Conservation (phyloP, 2,888 invertebrate genomes). For the Tridacna crocea region DNA sequence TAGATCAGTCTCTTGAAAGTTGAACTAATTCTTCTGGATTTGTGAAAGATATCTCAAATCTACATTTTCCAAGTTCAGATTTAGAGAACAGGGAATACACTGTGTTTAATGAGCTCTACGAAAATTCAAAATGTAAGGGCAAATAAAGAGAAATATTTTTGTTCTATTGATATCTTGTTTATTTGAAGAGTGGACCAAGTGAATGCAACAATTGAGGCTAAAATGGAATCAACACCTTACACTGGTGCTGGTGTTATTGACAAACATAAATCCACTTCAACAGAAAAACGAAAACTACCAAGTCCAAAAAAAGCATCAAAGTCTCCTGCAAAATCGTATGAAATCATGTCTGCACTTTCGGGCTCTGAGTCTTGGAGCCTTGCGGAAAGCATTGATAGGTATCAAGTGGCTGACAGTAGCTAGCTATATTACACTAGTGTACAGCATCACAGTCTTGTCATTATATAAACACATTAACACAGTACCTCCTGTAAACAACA, state of each 20-base stretch:
- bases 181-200: conserved; percentile 35
- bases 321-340: conserved; percentile 57
- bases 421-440: not conserved
- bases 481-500: too few species aligned
- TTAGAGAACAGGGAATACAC: too few species aligned
- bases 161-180: not conserved
- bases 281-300: conserved; percentile 49
- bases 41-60: too few species aligned
- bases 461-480: not conserved
- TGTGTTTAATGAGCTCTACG: too few species aligned
- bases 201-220: conserved; percentile 23
- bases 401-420: conserved; percentile 21
- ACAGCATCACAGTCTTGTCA: not conserved
- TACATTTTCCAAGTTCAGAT: too few species aligned
- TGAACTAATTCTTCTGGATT: too few species aligned
- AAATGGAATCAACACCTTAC: not conserved
- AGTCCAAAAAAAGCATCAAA: conserved; percentile 25
- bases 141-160: not conserved
- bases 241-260: not conserved
- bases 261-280: conserved; percentile 6
- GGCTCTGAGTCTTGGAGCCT: conserved; percentile 59
- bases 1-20: too few species aligned
- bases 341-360: conserved; percentile 48
- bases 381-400: conserved; percentile 65
- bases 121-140: too few species aligned